phyloP scores from a whole-genome alignment of 1,140 invertebrate genomes.

The Leguminivora glycinivorella region DNA sequence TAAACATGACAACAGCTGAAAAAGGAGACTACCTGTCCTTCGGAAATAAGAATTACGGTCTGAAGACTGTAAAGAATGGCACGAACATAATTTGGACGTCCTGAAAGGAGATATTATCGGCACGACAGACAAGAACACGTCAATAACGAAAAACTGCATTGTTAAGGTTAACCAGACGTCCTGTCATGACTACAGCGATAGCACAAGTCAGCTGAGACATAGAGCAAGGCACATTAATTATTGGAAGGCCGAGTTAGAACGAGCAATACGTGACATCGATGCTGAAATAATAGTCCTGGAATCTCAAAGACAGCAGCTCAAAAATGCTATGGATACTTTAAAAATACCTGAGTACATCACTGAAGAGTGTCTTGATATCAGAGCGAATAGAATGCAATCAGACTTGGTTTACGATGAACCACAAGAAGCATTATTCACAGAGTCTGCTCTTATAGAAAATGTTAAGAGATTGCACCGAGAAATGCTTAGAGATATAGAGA shows the following conservation, averaged over 20 bases:
- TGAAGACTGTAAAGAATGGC: constrained; percentile 63
- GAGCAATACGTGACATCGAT: constrained; percentile 81
- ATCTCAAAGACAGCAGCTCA: constrained; percentile 80
- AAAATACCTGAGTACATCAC: constrained; percentile 82
- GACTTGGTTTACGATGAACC: constrained; percentile 89
- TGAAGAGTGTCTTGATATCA: constrained; percentile 85
- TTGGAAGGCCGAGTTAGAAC: constrained; percentile 84
- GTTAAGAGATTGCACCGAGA: constrained; percentile 75
- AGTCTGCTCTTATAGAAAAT: constrained; percentile 83
- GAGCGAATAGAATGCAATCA: constrained; percentile 85
- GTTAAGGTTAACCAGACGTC: constrained; percentile 69
- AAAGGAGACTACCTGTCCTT: constrained; percentile 62
- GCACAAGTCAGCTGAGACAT: constrained; percentile 80
- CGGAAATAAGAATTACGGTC: constrained; percentile 53
- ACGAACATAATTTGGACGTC: constrained; percentile 59
- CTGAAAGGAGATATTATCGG: constrained; percentile 70
- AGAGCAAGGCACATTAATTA: constrained; percentile 81
- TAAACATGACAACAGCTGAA: constrained; percentile 40
- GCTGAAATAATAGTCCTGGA: constrained; percentile 83
- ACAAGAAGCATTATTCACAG: constrained; percentile 87
- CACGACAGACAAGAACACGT: constrained; percentile 59
- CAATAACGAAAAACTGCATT: constrained; percentile 69
- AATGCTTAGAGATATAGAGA: constrained; percentile 83
- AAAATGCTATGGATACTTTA: constrained; percentile 81
- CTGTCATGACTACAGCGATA: constrained; percentile 73